A percentile compares a stretch with the other conserved stretches of the same genome.
phyloP scores from a whole-genome alignment of 2,888 invertebrate genomes.

The Chaetogeoica ovagalla region DNA sequence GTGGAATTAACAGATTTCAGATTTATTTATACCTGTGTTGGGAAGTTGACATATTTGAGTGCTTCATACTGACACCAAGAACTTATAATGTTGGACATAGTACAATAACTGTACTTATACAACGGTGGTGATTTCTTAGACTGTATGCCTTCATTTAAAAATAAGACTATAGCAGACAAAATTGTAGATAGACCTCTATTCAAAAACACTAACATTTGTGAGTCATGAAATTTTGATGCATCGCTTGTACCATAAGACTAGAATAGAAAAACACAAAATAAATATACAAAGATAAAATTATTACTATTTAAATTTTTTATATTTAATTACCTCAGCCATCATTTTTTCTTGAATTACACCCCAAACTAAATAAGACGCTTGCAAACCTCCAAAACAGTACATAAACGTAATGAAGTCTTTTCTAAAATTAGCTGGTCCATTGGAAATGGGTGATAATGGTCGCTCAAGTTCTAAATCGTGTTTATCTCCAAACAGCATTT shows the following conservation, averaged over 20 bases:
- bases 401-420: slow-evolving; percentile 40
- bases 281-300: neutral
- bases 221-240: slow-evolving; percentile 79
- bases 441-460: neutral
- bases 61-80: slow-evolving; percentile 99
- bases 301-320: neutral
- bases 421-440: slow-evolving; percentile 27
- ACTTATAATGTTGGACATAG: slow-evolving; percentile 95
- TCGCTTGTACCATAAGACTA: slow-evolving; percentile 72
- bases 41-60: slow-evolving; percentile 96
- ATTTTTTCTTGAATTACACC: slow-evolving; percentile 97
- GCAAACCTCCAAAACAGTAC: slow-evolving; percentile 53
- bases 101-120: slow-evolving; percentile 93
- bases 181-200: slow-evolving; percentile 87
- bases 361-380: slow-evolving; percentile 71
- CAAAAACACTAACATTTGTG: slow-evolving; percentile 94
- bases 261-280: slow-evolving; percentile 54
- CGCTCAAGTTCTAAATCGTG: slow-evolving; percentile 11
- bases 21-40: slow-evolving; percentile 75
- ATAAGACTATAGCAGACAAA: slow-evolving; percentile 70
- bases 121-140: slow-evolving; percentile 80
- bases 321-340: slow-evolving; percentile 76
- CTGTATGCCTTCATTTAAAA: slow-evolving; percentile 62
- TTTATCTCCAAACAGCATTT: slow-evolving; percentile 29
- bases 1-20: neutral